A percentile compares a stretch with the other conserved stretches of the same genome.
These are phyloP conservation scores for Aphelenchoides fujianensis DNA, from an alignment of 1,140 invertebrate genomes.

Conservation along the genomic window DNA sequence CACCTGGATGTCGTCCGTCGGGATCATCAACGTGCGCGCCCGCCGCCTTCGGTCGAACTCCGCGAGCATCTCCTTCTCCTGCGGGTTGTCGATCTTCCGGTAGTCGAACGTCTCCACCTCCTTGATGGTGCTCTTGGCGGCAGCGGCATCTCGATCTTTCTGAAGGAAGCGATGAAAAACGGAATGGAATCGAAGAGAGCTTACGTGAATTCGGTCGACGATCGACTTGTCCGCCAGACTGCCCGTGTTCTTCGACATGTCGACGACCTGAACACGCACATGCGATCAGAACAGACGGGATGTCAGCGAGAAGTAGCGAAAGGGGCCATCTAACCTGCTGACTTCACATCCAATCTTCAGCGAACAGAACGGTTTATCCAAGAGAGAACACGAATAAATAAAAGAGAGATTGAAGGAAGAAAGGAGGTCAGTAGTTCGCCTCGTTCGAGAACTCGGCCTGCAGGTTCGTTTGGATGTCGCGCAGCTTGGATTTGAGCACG, in stretches of 20 bases:
- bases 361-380: background rate
- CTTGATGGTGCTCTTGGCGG: conserved; percentile 27
- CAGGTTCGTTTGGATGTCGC: conserved; percentile 42
- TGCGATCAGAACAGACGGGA: too few relatives aligned
- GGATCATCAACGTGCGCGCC: conserved; percentile 54
- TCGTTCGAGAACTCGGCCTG: conserved; percentile 25
- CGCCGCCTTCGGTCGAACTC: conserved; percentile 57
- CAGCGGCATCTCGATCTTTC: conserved; percentile 70
- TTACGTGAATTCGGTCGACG: conserved; percentile 18
- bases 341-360: background rate
- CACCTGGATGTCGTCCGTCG: conserved; percentile 59
- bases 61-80: conserved; percentile 50
- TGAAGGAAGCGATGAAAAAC: conserved; percentile 62
- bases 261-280: too few relatives aligned
- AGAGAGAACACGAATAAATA: conserved; percentile 13
- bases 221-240: conserved; percentile 23
- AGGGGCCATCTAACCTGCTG: too few relatives aligned
- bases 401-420: background rate
- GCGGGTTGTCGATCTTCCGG: conserved; percentile 42
- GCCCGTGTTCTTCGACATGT: too few relatives aligned
- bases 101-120: conserved; percentile 73
- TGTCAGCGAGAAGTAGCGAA: background rate
- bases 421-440: conserved; percentile 3
- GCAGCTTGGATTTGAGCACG: conserved; percentile 40
- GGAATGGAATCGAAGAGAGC: too few relatives aligned